A percentile compares a stretch with the other conserved stretches of the same genome.
These are phyloP conservation scores for Rhamnusium bicolor DNA, from an alignment of 2,888 invertebrate species.

Conservation along the genomic window DNA sequence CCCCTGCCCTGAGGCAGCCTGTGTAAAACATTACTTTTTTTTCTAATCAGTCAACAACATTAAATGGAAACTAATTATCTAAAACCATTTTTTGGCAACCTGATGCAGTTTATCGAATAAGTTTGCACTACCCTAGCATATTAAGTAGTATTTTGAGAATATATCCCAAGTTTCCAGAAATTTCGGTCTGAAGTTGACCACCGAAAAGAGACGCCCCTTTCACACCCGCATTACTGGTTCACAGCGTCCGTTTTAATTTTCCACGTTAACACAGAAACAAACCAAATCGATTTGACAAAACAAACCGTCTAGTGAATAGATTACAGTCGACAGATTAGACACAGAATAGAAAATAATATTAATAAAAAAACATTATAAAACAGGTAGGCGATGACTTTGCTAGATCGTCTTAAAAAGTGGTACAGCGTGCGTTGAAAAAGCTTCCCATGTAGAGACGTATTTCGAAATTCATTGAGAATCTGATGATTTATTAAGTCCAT, in stretches of 20 bases:
- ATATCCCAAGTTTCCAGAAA: not conserved
- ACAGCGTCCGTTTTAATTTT: not conserved
- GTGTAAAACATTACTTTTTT: too few species aligned
- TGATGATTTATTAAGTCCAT: conserved; percentile 48
- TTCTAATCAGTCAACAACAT: too few species aligned
- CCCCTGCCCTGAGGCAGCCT: too few species aligned
- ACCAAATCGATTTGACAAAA: conserved; percentile 16
- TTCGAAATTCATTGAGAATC: conserved; percentile 43
- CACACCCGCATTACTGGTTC: not conserved
- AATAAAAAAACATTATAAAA: conserved; percentile 37
- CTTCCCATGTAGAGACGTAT: conserved; percentile 41
- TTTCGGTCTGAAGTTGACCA: not conserved
- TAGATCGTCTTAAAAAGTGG: conserved; percentile 21
- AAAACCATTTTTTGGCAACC: too few species aligned
- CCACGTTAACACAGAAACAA: not conserved
- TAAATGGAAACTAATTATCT: too few species aligned
- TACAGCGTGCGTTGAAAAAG: conserved; percentile 22
- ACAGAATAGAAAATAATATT: conserved; percentile 31
- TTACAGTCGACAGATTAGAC: not conserved
- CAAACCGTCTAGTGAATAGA: not conserved
- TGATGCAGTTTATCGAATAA: too few species aligned
- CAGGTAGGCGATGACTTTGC: conserved; percentile 50
- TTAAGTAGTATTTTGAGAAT: not conserved
- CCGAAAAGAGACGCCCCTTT: not conserved
- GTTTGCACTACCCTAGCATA: too few species aligned